Evolutionary conservation across 2,797 vertebrate species (phyloP), one percentile per base, ranked within the genome.

Genomic region (Okamejei kenojei): DNA sequence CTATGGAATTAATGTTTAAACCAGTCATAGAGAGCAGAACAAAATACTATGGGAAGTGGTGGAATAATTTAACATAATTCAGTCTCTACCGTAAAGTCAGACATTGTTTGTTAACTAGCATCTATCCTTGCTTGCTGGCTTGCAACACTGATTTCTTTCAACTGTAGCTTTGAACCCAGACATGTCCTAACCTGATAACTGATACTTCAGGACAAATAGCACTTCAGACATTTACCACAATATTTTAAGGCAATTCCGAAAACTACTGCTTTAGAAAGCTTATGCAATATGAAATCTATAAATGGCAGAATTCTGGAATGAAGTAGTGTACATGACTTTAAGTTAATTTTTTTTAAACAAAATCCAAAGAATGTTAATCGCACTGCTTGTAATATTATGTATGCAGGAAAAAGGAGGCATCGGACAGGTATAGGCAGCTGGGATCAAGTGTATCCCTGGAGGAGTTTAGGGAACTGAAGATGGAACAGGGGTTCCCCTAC

Each of bases 301-400:
- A 61, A 82, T 54, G 23, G 9, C 45, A 58, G 26, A 11, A 11
- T 76, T 76, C 29, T 6, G 26, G 74, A 63, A 26, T 84, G 23
- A 10, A 58, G 81, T 17, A 4, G 82, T 26, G 13, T 13, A 26
- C 23, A 84, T n/a, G 54, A n/a, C 26, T 86, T 32, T 11, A n/a
- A 76, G 26, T 77, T 54, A 58, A 23, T 54, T 82, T 82, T 90
- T 71, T 82, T 90, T 71, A 45, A 73, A 45, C 88, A 71, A 95
- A 0, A 93, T 35, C 94, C 95, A 95, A 96, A 95, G 96, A 96
- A 97, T 96, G 95, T 96, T 96, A 96, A 97, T 95, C 95, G 94
- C 95, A 94, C 93, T 94, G 94, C 93, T 94, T 94, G 93, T 94
- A 94, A 94, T 91, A 95, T 96, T 96, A 96, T 96, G 96, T 94